Evolutionary conservation across 2,113 vertebrate genomes (phyloP).

Genomic region (Zosterops pallidus): DNA sequence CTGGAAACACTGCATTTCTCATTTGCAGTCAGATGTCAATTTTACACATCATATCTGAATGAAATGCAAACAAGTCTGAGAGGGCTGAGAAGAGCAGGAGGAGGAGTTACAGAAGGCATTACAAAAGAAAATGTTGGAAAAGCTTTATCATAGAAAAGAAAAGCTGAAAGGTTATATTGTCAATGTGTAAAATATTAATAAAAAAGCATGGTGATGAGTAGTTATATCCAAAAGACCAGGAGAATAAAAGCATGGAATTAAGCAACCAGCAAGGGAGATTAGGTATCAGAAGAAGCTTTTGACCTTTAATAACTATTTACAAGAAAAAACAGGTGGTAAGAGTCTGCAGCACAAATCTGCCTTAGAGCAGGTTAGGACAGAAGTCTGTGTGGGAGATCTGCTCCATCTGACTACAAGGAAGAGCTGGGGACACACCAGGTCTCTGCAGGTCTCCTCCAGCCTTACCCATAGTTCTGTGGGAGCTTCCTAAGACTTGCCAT

Average conservation of each 20-base stretch:
- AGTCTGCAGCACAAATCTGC: not conserved
- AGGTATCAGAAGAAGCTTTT: not conserved
- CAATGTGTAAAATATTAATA: not conserved
- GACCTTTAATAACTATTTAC: not conserved
- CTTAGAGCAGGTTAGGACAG: not conserved
- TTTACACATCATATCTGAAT: not conserved
- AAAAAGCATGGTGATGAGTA: not conserved
- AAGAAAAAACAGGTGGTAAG: not conserved
- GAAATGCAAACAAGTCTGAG: not conserved
- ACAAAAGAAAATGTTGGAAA: not conserved
- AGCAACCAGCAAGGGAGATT: not conserved
- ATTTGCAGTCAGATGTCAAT: not conserved
- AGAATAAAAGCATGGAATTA: not conserved
- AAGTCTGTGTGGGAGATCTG: not conserved
- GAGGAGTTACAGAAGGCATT: not conserved
- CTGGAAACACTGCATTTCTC: not conserved
- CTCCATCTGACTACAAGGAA: not conserved
- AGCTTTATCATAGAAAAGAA: not conserved
- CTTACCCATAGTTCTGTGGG: not conserved
- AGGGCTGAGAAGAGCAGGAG: not conserved
- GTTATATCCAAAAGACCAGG: not conserved
- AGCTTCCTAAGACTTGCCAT: not conserved
- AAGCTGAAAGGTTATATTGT: not conserved
- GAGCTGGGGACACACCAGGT: not conserved
- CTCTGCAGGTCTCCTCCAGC: not conserved